These are phyloP conservation scores for Heterotilapia buettikoferi DNA, from an alignment of 2,113 vertebrate species.

Conservation along the genomic window DNA sequence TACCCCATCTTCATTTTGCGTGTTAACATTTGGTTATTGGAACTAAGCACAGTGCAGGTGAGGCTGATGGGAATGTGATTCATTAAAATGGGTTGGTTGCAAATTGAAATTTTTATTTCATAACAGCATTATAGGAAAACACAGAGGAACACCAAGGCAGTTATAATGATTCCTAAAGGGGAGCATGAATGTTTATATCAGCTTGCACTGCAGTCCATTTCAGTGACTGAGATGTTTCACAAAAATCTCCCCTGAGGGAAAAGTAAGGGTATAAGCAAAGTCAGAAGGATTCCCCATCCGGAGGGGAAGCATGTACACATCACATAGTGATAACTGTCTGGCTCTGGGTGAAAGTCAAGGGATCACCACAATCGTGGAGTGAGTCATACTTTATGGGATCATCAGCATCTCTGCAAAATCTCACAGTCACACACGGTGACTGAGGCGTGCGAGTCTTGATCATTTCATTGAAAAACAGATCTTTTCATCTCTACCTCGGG, in stretches of 20 bases:
- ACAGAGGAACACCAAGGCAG: not conserved
- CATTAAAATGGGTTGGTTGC: not conserved
- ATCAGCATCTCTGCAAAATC: not conserved
- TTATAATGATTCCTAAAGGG: not conserved
- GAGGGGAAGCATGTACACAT: not conserved
- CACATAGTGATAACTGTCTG: not conserved
- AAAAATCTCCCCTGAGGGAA: not conserved
- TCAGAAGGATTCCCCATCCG: not conserved
- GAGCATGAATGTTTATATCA: not conserved
- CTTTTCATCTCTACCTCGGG: not conserved
- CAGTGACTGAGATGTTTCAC: not conserved
- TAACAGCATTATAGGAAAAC: not conserved
- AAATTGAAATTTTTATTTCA: not conserved
- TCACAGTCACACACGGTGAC: not conserved
- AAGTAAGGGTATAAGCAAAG: not conserved
- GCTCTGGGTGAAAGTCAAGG: not conserved
- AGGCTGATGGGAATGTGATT: not conserved
- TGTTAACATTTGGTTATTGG: not conserved
- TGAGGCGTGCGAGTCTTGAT: not conserved
- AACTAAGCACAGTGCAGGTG: not conserved
- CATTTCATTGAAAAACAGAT: not conserved
- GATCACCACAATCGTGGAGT: too few relatives aligned
- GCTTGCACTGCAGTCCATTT: not conserved
- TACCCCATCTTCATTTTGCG: not conserved
- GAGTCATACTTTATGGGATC: not conserved